A percentile compares a stretch with the other conserved stretches of the same genome.
Conservation (phyloP, 37 sponge, comb jelly and placozoan species). For the Mnemiopsis leidyi region DNA sequence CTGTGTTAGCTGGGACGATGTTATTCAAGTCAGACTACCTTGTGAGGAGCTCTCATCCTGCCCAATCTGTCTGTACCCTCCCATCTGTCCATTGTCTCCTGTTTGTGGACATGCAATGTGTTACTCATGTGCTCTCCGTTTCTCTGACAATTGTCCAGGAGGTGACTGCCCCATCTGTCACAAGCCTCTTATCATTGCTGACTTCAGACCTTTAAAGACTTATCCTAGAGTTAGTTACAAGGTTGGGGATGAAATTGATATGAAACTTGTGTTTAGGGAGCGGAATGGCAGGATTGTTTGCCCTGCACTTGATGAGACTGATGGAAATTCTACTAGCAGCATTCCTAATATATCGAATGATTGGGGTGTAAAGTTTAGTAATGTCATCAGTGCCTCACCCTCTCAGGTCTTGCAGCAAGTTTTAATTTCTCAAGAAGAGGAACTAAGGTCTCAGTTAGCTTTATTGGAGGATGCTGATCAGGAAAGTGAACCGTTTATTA, state of each 20-base stretch:
- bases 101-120: constrained; percentile 56
- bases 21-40: constrained; percentile 68
- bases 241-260: constrained; percentile 28
- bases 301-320: neutral
- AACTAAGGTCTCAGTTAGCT: constrained; percentile 1
- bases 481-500: neutral
- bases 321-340: neutral
- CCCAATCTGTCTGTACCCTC: constrained; percentile 90
- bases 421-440: constrained; percentile 33
- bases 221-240: neutral
- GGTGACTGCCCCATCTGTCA: constrained; percentile 64
- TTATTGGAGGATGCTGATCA: constrained; percentile 33
- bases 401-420: constrained; percentile 6
- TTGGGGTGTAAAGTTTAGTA: constrained; percentile 17
- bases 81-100: constrained; percentile 56
- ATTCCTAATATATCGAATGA: neutral
- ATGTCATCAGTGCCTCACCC: neutral
- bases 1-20: constrained; percentile 11
- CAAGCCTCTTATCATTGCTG: constrained; percentile 27
- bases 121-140: constrained; percentile 42
- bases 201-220: constrained; percentile 46
- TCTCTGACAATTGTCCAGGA: constrained; percentile 50
- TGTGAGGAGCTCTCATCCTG: constrained; percentile 88
- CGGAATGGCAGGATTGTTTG: constrained; percentile 2
- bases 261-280: constrained; percentile 31